Conservation (phyloP, 1,140 invertebrate genomes). For the Marisa cornuarietis region DNA sequence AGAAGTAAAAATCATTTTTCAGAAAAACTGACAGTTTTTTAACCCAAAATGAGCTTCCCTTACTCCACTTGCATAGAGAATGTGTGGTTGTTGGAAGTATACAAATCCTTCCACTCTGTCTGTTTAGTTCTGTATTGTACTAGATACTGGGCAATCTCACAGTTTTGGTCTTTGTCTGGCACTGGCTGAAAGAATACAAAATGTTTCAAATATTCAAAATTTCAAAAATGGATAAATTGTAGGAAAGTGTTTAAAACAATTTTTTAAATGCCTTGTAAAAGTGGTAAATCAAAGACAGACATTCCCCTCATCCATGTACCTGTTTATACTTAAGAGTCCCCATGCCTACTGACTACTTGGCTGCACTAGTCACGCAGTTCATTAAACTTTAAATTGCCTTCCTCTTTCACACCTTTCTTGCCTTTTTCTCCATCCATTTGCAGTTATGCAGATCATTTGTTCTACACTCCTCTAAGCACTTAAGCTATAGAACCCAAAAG, state of each 20-base stretch:
- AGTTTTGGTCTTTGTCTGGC: slow-evolving; percentile 28
- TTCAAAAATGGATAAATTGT: background rate
- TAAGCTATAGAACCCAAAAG: background rate
- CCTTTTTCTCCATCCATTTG: too few relatives aligned
- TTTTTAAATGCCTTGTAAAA: background rate
- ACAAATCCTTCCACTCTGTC: background rate
- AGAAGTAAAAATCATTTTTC: background rate
- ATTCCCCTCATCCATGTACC: background rate
- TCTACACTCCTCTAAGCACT: background rate
- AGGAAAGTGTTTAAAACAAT: too few relatives aligned
- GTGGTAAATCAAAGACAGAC: background rate
- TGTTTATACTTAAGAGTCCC: background rate
- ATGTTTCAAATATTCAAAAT: background rate
- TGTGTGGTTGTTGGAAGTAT: slow-evolving; percentile 7
- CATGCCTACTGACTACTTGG: background rate
- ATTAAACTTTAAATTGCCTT: too few relatives aligned
- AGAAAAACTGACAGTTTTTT: background rate
- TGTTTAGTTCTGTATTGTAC: slow-evolving; percentile 23
- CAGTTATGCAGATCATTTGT: too few relatives aligned
- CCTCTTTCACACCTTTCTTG: too few relatives aligned
- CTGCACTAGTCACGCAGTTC: too few relatives aligned
- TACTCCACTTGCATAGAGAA: background rate
- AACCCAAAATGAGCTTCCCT: background rate
- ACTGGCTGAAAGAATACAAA: slow-evolving; percentile 9
- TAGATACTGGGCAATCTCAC: slow-evolving; percentile 28